Evolutionary conservation across 2,888 invertebrate species (phyloP).

Genomic region (Noctua fimbriata): DNA sequence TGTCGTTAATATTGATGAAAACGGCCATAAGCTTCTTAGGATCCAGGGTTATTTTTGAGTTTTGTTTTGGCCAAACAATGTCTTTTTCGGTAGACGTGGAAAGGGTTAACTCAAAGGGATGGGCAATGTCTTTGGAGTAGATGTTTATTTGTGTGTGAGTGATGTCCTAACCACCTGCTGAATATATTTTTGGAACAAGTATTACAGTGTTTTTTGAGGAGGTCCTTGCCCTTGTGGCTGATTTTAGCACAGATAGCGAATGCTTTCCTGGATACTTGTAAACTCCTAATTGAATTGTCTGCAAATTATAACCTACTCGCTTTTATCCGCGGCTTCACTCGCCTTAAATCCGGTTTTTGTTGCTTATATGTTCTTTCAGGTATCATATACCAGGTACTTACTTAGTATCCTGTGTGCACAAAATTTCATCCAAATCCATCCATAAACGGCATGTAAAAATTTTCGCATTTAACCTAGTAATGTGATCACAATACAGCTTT

Average conservation of each 20-base stretch:
- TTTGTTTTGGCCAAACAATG: conserved; percentile 26
- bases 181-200: background rate
- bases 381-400: background rate
- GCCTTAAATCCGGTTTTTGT: background rate
- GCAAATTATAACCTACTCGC: background rate
- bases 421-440: background rate
- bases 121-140: background rate
- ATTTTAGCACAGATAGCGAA: background rate
- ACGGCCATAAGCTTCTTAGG: conserved; percentile 55
- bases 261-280: background rate
- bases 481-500: background rate
- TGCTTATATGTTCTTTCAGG: background rate
- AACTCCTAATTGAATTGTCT: background rate
- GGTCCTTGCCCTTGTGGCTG: background rate
- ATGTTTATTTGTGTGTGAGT: conserved; percentile 30
- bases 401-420: background rate
- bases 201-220: background rate
- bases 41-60: conserved; percentile 31
- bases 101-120: background rate
- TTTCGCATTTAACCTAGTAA: background rate
- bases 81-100: background rate
- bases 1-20: background rate
- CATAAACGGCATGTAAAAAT: background rate
- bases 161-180: conserved; percentile 5
- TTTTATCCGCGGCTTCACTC: background rate